These are phyloP conservation scores for Theropithecus gelada DNA, from an alignment of 2,113 vertebrate genomes.

Conservation along the genomic window DNA sequence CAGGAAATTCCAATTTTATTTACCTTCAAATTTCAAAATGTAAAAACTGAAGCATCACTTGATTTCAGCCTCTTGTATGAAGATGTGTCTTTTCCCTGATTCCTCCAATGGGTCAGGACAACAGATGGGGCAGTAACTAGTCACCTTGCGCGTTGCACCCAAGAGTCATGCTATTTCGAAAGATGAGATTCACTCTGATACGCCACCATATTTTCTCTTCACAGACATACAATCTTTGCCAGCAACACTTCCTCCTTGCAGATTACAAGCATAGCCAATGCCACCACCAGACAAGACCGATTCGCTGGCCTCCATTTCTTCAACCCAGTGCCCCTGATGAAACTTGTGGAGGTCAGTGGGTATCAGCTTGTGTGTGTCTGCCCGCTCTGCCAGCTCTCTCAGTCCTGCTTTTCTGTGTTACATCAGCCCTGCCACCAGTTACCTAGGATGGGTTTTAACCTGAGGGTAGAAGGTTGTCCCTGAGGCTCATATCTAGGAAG, in stretches of 20 bases:
- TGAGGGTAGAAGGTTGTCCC: not conserved
- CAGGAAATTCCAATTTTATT: not conserved
- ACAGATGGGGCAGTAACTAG: not conserved
- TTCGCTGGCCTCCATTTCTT: conserved; percentile 98
- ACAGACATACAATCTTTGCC: conserved; percentile 95
- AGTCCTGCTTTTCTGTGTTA: not conserved
- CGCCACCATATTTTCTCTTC: not conserved
- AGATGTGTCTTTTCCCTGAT: not conserved
- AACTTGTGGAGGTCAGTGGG: conserved; percentile 93
- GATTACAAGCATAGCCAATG: conserved; percentile 91
- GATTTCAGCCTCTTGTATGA: not conserved
- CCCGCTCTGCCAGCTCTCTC: not conserved
- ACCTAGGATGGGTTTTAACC: not conserved
- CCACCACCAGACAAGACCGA: conserved; percentile 92
- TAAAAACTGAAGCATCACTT: not conserved
- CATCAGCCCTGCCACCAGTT: not conserved
- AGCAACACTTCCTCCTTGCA: conserved; percentile 98
- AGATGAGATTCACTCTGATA: not conserved
- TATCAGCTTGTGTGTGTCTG: rapidly evolving
- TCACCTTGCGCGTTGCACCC: rapidly evolving
- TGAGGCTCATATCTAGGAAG: not conserved
- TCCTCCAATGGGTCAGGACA: rapidly evolving
- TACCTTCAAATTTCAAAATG: not conserved
- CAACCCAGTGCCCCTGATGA: conserved; percentile 98
- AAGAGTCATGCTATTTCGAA: rapidly evolving